Evolutionary conservation across 2,888 invertebrate species (phyloP).

Genomic region (Allophyes oxyacanthae): DNA sequence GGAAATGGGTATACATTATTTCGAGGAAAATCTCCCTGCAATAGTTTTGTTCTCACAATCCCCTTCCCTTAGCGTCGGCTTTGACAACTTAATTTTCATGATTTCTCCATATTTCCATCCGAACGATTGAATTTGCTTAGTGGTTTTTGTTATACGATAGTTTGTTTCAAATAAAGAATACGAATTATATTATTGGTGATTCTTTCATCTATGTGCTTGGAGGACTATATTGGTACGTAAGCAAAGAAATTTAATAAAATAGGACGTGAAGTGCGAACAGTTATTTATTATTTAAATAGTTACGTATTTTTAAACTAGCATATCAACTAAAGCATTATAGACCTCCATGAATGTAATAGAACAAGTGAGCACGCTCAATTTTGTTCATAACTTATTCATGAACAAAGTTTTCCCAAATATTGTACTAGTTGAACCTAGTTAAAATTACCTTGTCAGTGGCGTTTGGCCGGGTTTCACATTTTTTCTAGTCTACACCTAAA

Average conservation of each 20-base stretch:
- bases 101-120: conserved; percentile 68
- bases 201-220: conserved; percentile 14
- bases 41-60: conserved; percentile 64
- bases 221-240: too few relatives aligned
- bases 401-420: conserved; percentile 14
- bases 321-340: not conserved
- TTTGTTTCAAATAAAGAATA: conserved; percentile 48
- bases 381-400: conserved; percentile 10
- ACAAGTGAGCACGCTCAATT: conserved; percentile 4
- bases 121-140: conserved; percentile 63
- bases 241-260: too few relatives aligned
- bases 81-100: conserved; percentile 72
- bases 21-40: conserved; percentile 63
- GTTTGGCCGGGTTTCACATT: conserved; percentile 68
- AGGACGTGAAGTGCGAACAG: too few relatives aligned
- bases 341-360: not conserved
- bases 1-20: conserved; percentile 62
- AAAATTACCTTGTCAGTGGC: conserved; percentile 41
- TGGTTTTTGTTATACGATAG: conserved; percentile 49
- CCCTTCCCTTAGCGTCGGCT: conserved; percentile 56
- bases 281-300: not conserved
- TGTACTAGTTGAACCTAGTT: conserved; percentile 17
- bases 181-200: conserved; percentile 47
- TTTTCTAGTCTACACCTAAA: conserved; percentile 79
- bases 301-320: not conserved